A percentile compares a stretch with the other conserved stretches of the same genome.
phyloP scores from a whole-genome alignment of 2,888 invertebrate genomes.

The Anorthoa munda region DNA sequence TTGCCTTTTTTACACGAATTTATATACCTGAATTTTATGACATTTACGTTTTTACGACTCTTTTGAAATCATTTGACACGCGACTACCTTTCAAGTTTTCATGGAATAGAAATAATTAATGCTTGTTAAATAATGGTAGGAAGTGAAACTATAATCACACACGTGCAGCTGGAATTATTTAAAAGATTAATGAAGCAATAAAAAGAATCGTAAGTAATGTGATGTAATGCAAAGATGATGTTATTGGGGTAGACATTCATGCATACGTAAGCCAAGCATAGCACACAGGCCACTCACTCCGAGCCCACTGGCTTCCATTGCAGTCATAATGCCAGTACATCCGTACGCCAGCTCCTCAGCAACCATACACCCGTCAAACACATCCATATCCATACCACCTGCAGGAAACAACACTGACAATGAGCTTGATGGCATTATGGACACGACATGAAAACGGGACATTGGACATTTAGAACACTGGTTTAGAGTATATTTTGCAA shows the following conservation, averaged over 20 bases:
- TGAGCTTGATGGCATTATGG: slow-evolving; percentile 41
- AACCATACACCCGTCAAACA: slow-evolving; percentile 95
- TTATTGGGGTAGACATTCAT: not conserved
- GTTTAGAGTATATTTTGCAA: not conserved
- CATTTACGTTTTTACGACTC: not conserved
- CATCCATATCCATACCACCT: slow-evolving; percentile 95
- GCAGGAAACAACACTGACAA: slow-evolving; percentile 65
- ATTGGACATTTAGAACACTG: not conserved
- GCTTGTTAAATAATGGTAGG: not conserved
- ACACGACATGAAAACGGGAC: slow-evolving; percentile 3
- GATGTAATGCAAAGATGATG: not conserved
- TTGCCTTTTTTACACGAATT: not conserved
- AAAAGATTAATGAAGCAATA: not conserved
- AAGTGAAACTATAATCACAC: not conserved
- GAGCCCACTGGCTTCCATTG: slow-evolving; percentile 96
- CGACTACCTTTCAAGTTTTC: slow-evolving; percentile 51
- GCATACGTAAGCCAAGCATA: slow-evolving; percentile 46
- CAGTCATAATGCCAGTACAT: slow-evolving; percentile 97
- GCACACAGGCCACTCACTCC: slow-evolving; percentile 91
- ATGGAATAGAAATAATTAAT: slow-evolving; percentile 47
- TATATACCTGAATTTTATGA: not conserved
- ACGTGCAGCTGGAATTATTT: slow-evolving; percentile 1
- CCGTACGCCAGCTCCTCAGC: slow-evolving; percentile 98
- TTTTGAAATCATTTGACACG: slow-evolving; percentile 3
- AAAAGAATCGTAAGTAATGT: not conserved